A percentile compares a stretch with the other conserved stretches of the same genome.
Conservation (phyloP, 2,797 vertebrate genomes). For the Xiphorhynchus erythropygius region DNA sequence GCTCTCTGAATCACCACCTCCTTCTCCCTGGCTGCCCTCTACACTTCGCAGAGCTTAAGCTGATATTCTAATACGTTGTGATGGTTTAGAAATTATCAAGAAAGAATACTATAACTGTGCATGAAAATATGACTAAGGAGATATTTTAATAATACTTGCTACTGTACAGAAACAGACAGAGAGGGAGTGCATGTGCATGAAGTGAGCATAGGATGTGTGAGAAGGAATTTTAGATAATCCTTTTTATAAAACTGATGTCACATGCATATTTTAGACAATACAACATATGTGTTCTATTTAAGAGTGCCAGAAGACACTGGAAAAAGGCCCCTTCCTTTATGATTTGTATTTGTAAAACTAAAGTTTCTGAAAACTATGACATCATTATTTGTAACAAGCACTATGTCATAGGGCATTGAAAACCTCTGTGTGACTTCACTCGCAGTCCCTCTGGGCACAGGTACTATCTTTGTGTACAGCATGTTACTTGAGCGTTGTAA, state of each 20-base stretch:
- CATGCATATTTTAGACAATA: not conserved
- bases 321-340: not conserved
- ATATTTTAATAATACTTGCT: not conserved
- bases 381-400: not conserved
- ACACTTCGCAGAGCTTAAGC: not conserved
- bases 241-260: not conserved
- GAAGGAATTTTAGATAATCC: not conserved
- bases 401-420: not conserved
- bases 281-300: not conserved
- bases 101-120: not conserved
- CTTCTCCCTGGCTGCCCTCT: not conserved
- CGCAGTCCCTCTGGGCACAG: not conserved
- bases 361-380: not conserved
- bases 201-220: not conserved
- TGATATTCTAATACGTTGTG: not conserved
- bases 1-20: not conserved
- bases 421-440: not conserved
- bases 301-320: not conserved
- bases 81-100: not conserved
- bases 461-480: not conserved
- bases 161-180: not conserved
- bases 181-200: not conserved
- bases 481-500: not conserved
- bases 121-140: not conserved
- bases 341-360: not conserved